These are phyloP conservation scores for Ladona fulva DNA, from an alignment of 1,140 invertebrate species.

Conservation along the genomic window DNA sequence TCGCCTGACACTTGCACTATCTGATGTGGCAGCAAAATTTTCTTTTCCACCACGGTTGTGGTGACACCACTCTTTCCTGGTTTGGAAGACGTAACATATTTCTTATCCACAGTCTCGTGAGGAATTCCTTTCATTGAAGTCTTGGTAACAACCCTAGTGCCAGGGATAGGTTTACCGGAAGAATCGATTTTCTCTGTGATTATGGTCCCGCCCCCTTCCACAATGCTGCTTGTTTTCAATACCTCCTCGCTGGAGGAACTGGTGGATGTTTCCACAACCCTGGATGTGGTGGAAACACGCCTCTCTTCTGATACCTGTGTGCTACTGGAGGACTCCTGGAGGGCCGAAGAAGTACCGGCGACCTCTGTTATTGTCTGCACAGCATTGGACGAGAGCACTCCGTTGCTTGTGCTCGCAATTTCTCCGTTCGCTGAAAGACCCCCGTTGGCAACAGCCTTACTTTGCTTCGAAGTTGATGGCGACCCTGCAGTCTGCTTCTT, in stretches of 20 bases:
- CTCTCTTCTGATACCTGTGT: neutral
- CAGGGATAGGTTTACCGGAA: neutral
- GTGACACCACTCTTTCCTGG: neutral
- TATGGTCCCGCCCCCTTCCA: neutral
- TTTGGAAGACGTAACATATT: neutral
- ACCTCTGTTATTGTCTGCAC: neutral
- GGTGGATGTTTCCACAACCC: neutral
- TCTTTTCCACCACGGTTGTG: neutral
- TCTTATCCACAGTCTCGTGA: neutral
- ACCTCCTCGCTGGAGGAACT: neutral
- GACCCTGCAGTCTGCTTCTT: neutral
- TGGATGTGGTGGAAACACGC: neutral
- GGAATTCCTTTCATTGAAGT: neutral
- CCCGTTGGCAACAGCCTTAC: neutral
- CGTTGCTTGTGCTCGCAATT: neutral
- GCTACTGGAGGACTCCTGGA: slow-evolving; percentile 2
- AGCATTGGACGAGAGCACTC: neutral
- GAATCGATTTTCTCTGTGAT: neutral
- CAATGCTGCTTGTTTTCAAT: neutral
- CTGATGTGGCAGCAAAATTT: neutral
- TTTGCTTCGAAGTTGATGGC: neutral
- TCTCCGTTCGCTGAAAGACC: neutral
- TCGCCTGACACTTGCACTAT: neutral
- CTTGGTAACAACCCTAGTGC: neutral
- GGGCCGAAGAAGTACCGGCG: neutral